These are phyloP conservation scores for Lepidurus couesii DNA, from an alignment of 1,140 invertebrate species.

Conservation along the genomic window DNA sequence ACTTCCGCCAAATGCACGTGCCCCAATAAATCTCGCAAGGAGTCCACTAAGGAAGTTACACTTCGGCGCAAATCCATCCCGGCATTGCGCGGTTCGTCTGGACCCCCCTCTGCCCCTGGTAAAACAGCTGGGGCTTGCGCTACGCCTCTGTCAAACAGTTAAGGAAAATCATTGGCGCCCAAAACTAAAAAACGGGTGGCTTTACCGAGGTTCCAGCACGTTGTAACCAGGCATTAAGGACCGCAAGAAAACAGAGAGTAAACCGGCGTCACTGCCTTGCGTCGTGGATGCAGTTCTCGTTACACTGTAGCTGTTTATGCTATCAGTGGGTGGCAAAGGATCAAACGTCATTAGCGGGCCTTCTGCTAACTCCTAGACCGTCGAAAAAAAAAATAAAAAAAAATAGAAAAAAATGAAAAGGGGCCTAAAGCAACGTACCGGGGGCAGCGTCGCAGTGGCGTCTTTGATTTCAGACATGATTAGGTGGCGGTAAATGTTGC, in stretches of 20 bases:
- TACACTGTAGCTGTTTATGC: slow-evolving; percentile 63
- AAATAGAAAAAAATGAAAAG: slow-evolving; percentile 15
- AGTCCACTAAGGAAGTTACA: slow-evolving; percentile 59
- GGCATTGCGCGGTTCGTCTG: slow-evolving; percentile 28
- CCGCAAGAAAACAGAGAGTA: slow-evolving; percentile 58
- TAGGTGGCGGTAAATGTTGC: slow-evolving; percentile 70
- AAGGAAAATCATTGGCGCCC: slow-evolving; percentile 28
- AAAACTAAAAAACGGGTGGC: slow-evolving; percentile 30
- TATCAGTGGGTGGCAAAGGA: slow-evolving; percentile 70
- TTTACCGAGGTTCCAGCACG: slow-evolving; percentile 42
- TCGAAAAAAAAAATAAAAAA: no score
- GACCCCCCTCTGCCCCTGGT: slow-evolving; percentile 31
- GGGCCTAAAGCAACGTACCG: slow-evolving; percentile 43
- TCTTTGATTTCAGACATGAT: slow-evolving; percentile 74
- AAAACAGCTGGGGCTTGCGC: slow-evolving; percentile 27
- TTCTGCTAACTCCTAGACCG: slow-evolving; percentile 50
- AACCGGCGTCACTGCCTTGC: slow-evolving; percentile 45
- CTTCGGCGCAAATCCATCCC: slow-evolving; percentile 54
- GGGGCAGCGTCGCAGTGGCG: slow-evolving; percentile 52
- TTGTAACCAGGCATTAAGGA: slow-evolving; percentile 60
- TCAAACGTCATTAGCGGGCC: slow-evolving; percentile 70
- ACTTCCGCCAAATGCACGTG: slow-evolving; percentile 54
- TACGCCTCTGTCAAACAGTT: neutral
- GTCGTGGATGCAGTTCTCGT: slow-evolving; percentile 55
- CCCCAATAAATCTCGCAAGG: slow-evolving; percentile 63